These are phyloP conservation scores for Omphaloscelis lunosa DNA, from an alignment of 2,888 invertebrate genomes.

Conservation along the genomic window DNA sequence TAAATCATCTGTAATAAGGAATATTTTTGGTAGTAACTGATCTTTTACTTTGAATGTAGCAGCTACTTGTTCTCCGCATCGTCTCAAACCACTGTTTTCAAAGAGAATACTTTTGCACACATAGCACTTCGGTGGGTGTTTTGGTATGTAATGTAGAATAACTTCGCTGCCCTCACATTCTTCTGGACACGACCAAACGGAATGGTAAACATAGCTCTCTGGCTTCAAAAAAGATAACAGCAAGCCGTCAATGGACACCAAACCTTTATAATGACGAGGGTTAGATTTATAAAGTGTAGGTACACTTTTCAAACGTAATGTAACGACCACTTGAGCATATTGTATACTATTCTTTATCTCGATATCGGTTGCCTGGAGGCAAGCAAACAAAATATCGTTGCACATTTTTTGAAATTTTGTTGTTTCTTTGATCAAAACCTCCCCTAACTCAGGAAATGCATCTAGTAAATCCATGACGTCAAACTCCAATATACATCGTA, in stretches of 20 bases:
- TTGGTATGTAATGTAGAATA: conserved; percentile 82
- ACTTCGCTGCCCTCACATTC: conserved; percentile 86
- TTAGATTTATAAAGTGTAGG: conserved; percentile 72
- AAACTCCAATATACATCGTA: conserved; percentile 79
- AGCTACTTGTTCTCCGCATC: conserved; percentile 83
- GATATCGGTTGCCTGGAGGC: conserved; percentile 74
- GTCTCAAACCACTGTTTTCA: conserved; percentile 84
- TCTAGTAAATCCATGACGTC: conserved; percentile 83
- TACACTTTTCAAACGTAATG: conserved; percentile 77
- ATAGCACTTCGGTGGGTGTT: conserved; percentile 82
- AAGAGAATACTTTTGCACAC: conserved; percentile 81
- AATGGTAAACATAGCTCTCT: conserved; percentile 81
- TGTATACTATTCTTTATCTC: conserved; percentile 69
- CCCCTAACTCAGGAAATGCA: conserved; percentile 75
- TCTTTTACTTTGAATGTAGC: conserved; percentile 77
- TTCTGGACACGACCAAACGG: conserved; percentile 88
- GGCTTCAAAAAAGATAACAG: conserved; percentile 80
- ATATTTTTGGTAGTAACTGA: conserved; percentile 71
- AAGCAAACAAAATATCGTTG: conserved; percentile 81
- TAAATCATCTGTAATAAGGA: conserved; percentile 81
- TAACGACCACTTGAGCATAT: conserved; percentile 78
- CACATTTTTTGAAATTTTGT: conserved; percentile 77
- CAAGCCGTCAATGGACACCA: conserved; percentile 77
- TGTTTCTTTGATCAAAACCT: conserved; percentile 81
- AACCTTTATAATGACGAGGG: conserved; percentile 71